phyloP scores from a whole-genome alignment of 1,140 invertebrate species.

The Sipha flava region DNA sequence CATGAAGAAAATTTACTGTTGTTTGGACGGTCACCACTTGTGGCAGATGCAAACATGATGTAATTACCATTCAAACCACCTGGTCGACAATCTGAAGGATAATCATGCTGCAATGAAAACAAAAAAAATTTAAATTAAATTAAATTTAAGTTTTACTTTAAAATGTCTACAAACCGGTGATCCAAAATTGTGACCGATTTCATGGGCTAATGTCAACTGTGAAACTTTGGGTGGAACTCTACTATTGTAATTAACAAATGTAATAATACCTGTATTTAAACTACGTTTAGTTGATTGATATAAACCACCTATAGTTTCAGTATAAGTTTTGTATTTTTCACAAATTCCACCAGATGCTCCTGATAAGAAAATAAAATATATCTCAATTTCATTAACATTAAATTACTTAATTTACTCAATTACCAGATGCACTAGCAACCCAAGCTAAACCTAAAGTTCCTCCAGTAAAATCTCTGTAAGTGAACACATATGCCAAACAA shows the following conservation, averaged over 20 bases:
- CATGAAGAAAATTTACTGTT: slow-evolving; percentile 92
- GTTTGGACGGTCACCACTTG: slow-evolving; percentile 84
- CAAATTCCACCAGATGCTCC: slow-evolving; percentile 97
- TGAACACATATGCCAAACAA: slow-evolving; percentile 97
- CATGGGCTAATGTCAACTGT: slow-evolving; percentile 94
- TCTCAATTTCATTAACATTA: not conserved
- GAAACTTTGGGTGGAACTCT: slow-evolving; percentile 93
- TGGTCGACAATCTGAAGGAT: slow-evolving; percentile 83
- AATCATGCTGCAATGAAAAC: slow-evolving; percentile 72
- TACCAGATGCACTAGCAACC: slow-evolving; percentile 87
- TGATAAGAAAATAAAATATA: slow-evolving; percentile 40
- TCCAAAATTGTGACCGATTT: slow-evolving; percentile 99
- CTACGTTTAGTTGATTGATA: slow-evolving; percentile 89
- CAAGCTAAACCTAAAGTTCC: slow-evolving; percentile 95
- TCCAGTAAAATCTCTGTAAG: slow-evolving; percentile 92
- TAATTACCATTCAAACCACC: slow-evolving; percentile 84
- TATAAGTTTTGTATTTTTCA: slow-evolving; percentile 95
- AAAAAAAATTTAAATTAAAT: not conserved
- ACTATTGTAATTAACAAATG: slow-evolving; percentile 97
- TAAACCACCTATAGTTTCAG: slow-evolving; percentile 85
- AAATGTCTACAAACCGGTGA: slow-evolving; percentile 65
- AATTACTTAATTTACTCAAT: slow-evolving; percentile 30
- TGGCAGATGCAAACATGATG: slow-evolving; percentile 96
- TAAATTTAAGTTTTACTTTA: not conserved
- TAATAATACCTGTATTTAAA: slow-evolving; percentile 97